Evolutionary conservation across 2,888 invertebrate species (phyloP).

Genomic region (Piscicola geometra): DNA sequence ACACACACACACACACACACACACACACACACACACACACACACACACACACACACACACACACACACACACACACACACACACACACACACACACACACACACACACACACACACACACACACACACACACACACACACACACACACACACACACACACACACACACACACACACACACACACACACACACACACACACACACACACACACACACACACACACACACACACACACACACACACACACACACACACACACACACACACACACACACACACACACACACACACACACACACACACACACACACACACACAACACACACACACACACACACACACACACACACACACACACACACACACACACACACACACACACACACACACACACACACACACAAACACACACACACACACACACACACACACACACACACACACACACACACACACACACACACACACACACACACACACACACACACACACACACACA

Average conservation of each 20-base stretch:
- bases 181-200: too few relatives aligned
- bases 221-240: slow-evolving; percentile 1
- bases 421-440: slow-evolving; percentile 3
- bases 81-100: background rate
- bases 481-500: slow-evolving; percentile 17
- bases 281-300: too few relatives aligned
- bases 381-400: background rate
- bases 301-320: background rate
- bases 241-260: too few relatives aligned
- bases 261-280: too few relatives aligned
- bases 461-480: slow-evolving; percentile 19
- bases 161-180: background rate
- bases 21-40: slow-evolving; percentile 17
- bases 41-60: slow-evolving; percentile 17
- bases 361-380: slow-evolving; percentile 8
- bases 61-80: slow-evolving; percentile 1
- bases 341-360: background rate
- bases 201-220: slow-evolving; percentile 6
- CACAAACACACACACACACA: background rate
- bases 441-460: slow-evolving; percentile 6
- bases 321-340: background rate
- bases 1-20: slow-evolving; percentile 13
- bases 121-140: background rate
- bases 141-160: background rate
- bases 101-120: background rate